phyloP scores from a whole-genome alignment of 2,888 invertebrate genomes.

The Periphyllus acericola region DNA sequence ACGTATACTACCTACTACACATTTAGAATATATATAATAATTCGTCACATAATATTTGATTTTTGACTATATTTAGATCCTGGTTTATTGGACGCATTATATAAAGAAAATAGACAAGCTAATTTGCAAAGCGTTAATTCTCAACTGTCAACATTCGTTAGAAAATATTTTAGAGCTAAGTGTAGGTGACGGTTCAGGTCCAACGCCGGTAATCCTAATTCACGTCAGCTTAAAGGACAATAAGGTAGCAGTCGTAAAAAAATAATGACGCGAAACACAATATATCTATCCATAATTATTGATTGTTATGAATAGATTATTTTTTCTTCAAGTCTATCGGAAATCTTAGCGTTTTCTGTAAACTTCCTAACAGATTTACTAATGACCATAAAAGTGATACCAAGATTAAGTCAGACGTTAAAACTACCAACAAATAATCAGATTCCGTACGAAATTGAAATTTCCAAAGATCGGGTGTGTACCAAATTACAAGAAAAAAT shows the following conservation, averaged over 20 bases:
- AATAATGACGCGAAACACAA: neutral
- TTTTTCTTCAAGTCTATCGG: conserved; percentile 11
- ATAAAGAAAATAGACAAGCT: conserved; percentile 37
- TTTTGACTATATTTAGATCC: conserved; percentile 9
- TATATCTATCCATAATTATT: neutral
- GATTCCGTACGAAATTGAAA: conserved; percentile 16
- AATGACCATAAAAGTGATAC: neutral
- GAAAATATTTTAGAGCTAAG: conserved; percentile 46
- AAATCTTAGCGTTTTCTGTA: conserved; percentile 34
- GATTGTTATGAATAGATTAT: neutral
- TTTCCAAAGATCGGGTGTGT: conserved; percentile 27
- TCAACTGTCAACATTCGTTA: conserved; percentile 32
- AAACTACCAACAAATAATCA: neutral
- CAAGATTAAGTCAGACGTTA: neutral
- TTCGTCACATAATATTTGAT: neutral
- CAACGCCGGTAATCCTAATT: conserved; percentile 23
- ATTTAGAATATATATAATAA: neutral
- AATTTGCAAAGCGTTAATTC: conserved; percentile 42
- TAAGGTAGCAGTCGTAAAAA: conserved; percentile 15
- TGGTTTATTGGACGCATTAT: conserved; percentile 39
- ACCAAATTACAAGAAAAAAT: conserved; percentile 10
- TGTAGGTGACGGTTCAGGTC: conserved; percentile 45
- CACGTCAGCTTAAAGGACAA: conserved; percentile 6
- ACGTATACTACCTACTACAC: neutral
- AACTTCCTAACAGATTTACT: conserved; percentile 44